Evolutionary conservation across 2,888 invertebrate species (phyloP).

Genomic region (Clitarchus hookeri): DNA sequence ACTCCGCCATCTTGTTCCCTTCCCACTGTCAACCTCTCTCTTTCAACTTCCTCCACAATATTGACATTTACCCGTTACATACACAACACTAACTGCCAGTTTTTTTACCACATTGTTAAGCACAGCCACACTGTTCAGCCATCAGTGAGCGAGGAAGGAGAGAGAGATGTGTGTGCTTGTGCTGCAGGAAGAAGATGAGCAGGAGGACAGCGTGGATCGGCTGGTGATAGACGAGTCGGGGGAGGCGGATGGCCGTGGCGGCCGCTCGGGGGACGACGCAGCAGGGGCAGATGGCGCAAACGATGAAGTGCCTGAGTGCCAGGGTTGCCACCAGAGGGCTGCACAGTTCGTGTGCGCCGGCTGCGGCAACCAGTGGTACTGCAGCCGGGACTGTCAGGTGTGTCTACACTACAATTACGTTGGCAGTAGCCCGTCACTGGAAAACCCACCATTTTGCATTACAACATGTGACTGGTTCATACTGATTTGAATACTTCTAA

Average conservation of each 20-base stretch:
- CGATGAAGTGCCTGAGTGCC: conserved; percentile 72
- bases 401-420: conserved; percentile 38
- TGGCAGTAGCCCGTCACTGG: no score
- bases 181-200: conserved; percentile 57
- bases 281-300: conserved; percentile 48
- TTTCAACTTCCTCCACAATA: no score
- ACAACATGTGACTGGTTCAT: background rate
- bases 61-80: no score
- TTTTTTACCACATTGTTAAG: no score
- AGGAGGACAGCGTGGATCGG: conserved; percentile 67
- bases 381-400: conserved; percentile 92
- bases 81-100: no score
- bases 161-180: conserved; percentile 4
- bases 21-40: no score
- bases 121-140: no score
- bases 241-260: conserved; percentile 54
- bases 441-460: background rate
- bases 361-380: conserved; percentile 93
- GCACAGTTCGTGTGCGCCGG: conserved; percentile 90
- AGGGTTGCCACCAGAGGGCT: conserved; percentile 79
- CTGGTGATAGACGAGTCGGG: conserved; percentile 54
- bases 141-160: no score
- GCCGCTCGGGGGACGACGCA: conserved; percentile 54
- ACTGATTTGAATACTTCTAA: no score
- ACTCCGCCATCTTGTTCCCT: no score